Evolutionary conservation across 1,140 invertebrate species (phyloP).

Genomic region (Metopolophium dirhodum): DNA sequence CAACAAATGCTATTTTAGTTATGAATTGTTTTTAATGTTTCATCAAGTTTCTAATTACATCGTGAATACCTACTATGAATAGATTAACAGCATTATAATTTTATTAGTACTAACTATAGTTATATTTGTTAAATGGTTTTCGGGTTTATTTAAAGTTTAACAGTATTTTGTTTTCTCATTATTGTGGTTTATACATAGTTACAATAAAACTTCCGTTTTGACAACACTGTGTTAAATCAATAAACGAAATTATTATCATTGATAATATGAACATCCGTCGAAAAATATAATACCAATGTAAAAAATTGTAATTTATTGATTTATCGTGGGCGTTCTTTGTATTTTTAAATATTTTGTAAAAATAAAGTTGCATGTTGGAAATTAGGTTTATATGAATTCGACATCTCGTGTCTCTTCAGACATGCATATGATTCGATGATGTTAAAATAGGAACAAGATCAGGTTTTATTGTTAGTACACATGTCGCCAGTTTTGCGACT

Average conservation of each 20-base stretch:
- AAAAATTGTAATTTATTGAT: background rate
- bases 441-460: conserved; percentile 34
- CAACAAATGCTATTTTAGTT: background rate
- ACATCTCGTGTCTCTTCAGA: background rate
- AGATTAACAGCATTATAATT: background rate
- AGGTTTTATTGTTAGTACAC: conserved; percentile 56
- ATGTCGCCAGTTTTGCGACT: conserved; percentile 55
- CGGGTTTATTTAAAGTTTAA: background rate
- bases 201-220: background rate
- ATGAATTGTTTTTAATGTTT: background rate
- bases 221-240: background rate
- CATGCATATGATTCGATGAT: background rate
- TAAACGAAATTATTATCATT: background rate
- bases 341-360: background rate
- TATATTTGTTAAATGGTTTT: background rate
- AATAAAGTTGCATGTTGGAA: background rate
- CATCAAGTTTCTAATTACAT: background rate
- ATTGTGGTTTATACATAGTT: background rate
- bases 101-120: background rate
- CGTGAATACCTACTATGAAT: background rate
- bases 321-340: background rate
- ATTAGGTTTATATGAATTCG: conserved; percentile 16
- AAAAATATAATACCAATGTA: background rate
- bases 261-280: too few species aligned
- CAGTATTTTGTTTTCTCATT: background rate